Evolutionary conservation across 2,113 vertebrate genomes (phyloP), one percentile per base, ranked within the genome.

Genomic region (Zeus faber): DNA sequence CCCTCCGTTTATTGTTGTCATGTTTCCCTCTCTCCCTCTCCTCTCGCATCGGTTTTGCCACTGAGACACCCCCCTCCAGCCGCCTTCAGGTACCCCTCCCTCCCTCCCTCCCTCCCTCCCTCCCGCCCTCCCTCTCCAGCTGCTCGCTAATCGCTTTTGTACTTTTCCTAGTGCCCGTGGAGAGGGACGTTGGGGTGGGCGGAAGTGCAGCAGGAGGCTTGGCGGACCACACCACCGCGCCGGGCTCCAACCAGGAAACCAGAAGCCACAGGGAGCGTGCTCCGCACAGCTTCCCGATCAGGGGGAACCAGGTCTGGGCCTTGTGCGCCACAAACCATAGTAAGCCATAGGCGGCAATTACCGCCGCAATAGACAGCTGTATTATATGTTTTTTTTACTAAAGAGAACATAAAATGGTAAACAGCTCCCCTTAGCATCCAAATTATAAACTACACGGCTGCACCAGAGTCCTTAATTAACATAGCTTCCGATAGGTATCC

Each of bases 141-240:
- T 5, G 45, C 77, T 76, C 20, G n/a, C 72, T 85, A 87, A 89
- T 85, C 68, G 76, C 81, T 79, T 86, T 84, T 85, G 80, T 86
- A 69, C 77, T 87, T 85, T 82, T 83, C 69, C 76, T 81, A 37
- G 62, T 74, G 78, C 62, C 79, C 74, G 20, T 83, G 76, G 68
- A 74, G 49, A 76, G 72, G 73, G 60, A 72, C 80, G 77, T 66
- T 54, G 58, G 63, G 79, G 67, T 74, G 64, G 72, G 54, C 55
- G 75, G 55, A 66, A 68, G 61, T 62, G 61, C 68, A 72, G 65
- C 61, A 55, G 83, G 79, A 61, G 76, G 62, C 79, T 66, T 65
- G 58, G 37, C 56, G 44, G 67, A 69, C 58, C 68, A 67, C 67
- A 62, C 76, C 48, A 52, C 31, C 60, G 72, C 50, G 75, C 56